Evolutionary conservation across 2,113 vertebrate species (phyloP), one percentile per base, ranked within the genome.

Genomic region (Eulemur macaco): DNA sequence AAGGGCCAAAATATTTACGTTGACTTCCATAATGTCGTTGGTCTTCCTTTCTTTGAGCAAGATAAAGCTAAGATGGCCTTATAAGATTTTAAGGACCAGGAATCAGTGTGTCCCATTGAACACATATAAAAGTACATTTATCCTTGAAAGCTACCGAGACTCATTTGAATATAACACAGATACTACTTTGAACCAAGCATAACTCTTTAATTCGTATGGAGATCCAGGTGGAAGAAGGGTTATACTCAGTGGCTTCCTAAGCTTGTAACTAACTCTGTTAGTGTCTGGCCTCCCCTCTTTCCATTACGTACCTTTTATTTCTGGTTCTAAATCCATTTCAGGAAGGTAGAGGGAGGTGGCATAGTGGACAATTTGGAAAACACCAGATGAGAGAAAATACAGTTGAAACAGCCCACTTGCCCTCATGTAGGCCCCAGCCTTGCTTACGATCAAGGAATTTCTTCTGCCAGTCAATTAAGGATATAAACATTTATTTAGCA

Each of bases 51-150:
- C 54, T 78, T 50, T 50, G 11, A 88, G 47, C 4, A 83, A 68
- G 47, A 84, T 29, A 87, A 87, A 94, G 50, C 15, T 47, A 66
- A 73, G 45, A 89, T 6, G 52, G 13, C 84, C 39, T 93, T 66
- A 58, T 5, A 89, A n/a, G 9, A 50, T 81, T 96, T 92, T 71
- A 90, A 96, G 69, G 39, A 58, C 21, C 45, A 82, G 94, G 69
- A 86, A 86, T 82, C 58, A 52, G 11, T 87, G 37, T 56, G 37
- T 91, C 47, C 34, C 20, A 14, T 0, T 82, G 73, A 56, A 85
- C 25, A 50, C 21, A 63, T 4, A 34, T 10, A 47, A 15, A 74
- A 94, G 42, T 12, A 64, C 60, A n/a, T 93, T 74, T 92, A 80
- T 4, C 23, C 27, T 88, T 78, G 60, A 50, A 80, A 84, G 11